Percentiles rank a stretch among this genome's conserved stretches.
phyloP scores from a whole-genome alignment of 2,113 vertebrate genomes.

The Delphinus delphis region DNA sequence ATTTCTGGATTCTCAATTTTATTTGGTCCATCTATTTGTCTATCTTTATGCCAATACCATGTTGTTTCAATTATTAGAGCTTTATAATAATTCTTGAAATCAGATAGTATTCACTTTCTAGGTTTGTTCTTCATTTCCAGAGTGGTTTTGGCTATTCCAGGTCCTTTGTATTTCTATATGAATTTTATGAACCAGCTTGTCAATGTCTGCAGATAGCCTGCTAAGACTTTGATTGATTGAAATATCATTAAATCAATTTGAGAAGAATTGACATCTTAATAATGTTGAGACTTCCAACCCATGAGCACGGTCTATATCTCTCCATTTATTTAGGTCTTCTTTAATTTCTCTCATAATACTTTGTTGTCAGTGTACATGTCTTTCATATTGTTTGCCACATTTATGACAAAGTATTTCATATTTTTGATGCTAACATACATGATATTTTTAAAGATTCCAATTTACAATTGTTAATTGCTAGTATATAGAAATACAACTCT shows the following conservation, averaged over 20 bases:
- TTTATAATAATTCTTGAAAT: neutral
- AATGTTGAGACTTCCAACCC: neutral
- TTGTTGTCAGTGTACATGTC: neutral
- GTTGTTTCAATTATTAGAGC: neutral
- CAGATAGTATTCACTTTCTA: neutral
- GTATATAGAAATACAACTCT: neutral
- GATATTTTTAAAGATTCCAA: neutral
- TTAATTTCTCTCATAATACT: neutral
- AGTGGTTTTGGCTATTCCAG: neutral
- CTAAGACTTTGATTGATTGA: slow-evolving; percentile 2
- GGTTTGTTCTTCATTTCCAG: neutral
- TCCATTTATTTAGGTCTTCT: neutral
- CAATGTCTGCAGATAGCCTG: neutral
- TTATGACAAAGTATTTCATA: neutral
- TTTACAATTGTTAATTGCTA: neutral
- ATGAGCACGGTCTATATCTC: neutral
- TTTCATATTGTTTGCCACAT: neutral
- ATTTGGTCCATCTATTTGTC: neutral
- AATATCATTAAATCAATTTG: neutral
- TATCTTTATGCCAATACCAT: neutral
- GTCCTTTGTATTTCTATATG: neutral
- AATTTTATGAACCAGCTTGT: neutral
- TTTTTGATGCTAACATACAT: neutral
- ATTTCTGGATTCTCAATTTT: neutral
- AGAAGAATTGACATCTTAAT: neutral